Evolutionary conservation across 2,888 invertebrate genomes (phyloP).

Genomic region (Andricus curvator): DNA sequence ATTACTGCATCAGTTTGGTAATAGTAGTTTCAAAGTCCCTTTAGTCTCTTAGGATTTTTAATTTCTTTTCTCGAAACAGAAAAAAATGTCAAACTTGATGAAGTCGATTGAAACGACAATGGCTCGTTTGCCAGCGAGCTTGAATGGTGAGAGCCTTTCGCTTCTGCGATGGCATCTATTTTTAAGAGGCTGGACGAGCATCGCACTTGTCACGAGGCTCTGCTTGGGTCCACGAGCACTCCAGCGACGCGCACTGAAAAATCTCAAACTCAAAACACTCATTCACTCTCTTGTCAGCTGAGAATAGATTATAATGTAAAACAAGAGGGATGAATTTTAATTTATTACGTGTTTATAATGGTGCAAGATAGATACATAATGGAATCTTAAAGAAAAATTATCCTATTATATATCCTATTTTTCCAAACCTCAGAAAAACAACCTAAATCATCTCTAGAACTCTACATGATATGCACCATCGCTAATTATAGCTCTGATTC

Average conservation of each 20-base stretch:
- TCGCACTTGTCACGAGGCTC: slow-evolving; percentile 46
- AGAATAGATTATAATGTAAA: background rate
- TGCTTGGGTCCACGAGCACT: slow-evolving; percentile 42
- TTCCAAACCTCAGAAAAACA: background rate
- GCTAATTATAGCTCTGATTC: slow-evolving; percentile 7
- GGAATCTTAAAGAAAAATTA: background rate
- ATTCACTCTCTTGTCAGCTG: background rate
- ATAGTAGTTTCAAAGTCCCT: background rate
- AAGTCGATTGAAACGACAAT: slow-evolving; percentile 36
- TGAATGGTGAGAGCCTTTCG: slow-evolving; percentile 47
- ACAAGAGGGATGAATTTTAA: background rate
- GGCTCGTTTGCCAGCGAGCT: slow-evolving; percentile 43
- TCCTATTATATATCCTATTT: background rate
- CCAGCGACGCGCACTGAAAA: slow-evolving; percentile 48
- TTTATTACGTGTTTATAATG: background rate
- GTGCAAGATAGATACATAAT: background rate
- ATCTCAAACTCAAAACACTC: background rate
- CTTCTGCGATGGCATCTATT: slow-evolving; percentile 56
- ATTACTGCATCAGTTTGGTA: background rate
- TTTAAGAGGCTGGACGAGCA: slow-evolving; percentile 52
- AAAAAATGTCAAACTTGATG: background rate
- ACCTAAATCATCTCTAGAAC: background rate
- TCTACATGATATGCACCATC: background rate
- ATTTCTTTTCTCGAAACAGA: background rate
- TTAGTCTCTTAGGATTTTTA: background rate